Evolutionary conservation across 2,888 invertebrate genomes (phyloP), one percentile per base, ranked within the genome.

Genomic region (Trichogramma dendrolimi): DNA sequence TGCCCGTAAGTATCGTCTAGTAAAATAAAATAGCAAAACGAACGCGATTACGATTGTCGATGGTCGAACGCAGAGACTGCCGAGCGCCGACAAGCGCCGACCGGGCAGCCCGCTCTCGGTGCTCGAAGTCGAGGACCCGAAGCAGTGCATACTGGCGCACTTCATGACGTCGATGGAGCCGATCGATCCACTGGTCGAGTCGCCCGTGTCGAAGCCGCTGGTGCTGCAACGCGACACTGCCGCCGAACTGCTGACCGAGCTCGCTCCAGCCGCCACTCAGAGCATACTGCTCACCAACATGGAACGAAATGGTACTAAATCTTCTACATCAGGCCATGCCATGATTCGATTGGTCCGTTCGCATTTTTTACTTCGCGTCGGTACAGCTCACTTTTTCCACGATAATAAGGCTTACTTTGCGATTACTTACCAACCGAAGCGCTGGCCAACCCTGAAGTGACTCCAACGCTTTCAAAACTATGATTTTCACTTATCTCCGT

Each of bases 81-180:
- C 86, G 60, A 83, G 85, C 70, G 82, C 83, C 61, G 88, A 88
- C 71, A 78, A 81, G 65, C 80, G 80, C 65, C 75, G 80, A 64
- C 75, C 81, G 4, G 78, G 78, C 43, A 80, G 87, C 74, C 86
- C 86, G 46, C 82, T 90, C 56, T 90, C 89, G 72, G 87, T 91
- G 54, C 82, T 91, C 54, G 91, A 91, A 80, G 89, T 94, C 63
- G 92, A 93, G 61, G 94, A 94, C 80, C 94, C 94, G 4, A 94
- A 94, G 79, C 83, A 92, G 68, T 92, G 92, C 80, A 88, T 94
- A 72, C 81, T 93, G 66, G 92, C 92, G 57, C 94, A 94, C 77
- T 83, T 94, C 69, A 94, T 94, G 93, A 91, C 92, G 71, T 92
- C 91, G 0, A 77, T 94, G 73, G 92, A 92, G 76, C 87, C 93